Base-by-base conservation (phyloP, 2,888 invertebrate species). In the Drosophila helvetica region DNA sequence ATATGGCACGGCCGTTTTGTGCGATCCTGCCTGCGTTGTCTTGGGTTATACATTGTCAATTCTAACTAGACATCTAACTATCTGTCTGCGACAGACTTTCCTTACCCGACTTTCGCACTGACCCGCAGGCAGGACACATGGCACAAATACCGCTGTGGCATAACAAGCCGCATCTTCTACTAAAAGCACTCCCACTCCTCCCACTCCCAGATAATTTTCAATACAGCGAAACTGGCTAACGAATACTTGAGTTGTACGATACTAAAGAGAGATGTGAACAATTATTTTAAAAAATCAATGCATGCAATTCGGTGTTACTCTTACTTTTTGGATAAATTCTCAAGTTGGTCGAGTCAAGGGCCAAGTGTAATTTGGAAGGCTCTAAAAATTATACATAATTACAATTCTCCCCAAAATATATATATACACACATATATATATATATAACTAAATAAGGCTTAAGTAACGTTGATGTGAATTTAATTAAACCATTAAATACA, bases 381-480 rank as follows among this genome's bases (percentile, higher is more conserved):
- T 17, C 22, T 42, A 12, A 43, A 43, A 46, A 63, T 27, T 46
- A 64, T 19, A 50, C 38, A 64, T 19, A 50, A 68, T 53, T 54
- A 68, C 30, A 52, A 53, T 38, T 50, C 38, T 42, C 59, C 62
- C 70, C 52, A 53, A 67, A 53, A 69, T 61, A 67, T 60, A 55
- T 67, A 76, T 66, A 74, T 25, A 61, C 25, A 46, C 27, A 60
- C 51, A 59, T 19, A 51, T 7, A 51, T 47, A 51, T 27, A 59
- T 56, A 55, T 75, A 64, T 71, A 78, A 67, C 77, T 74, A 71
- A 64, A 38, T 81, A 83, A 86, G 75, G 54, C 72, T 74, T 86
- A 80, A 83, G 77, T 85, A 67, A 84, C 70, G 79, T 84, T 86
- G 79, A 84, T 78, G 86, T 86, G 86, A 86, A 81, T 86, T 84